These are phyloP conservation scores for Hypsibius dujardini DNA, from an alignment of 1,140 invertebrate genomes.

Conservation along the genomic window DNA sequence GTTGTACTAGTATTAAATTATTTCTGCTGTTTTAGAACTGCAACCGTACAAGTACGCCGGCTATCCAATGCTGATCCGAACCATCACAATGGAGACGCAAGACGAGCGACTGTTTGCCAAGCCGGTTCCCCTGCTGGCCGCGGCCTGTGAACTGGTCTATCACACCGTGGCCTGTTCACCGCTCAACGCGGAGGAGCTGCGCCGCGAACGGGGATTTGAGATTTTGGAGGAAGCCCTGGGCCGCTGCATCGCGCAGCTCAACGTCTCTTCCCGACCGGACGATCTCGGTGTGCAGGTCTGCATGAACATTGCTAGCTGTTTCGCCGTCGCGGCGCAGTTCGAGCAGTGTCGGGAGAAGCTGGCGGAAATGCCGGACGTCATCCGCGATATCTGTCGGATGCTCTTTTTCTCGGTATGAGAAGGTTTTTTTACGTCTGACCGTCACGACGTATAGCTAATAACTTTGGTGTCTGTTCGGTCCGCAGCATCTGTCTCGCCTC, in stretches of 20 bases:
- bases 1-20: too few species aligned
- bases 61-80: slow-evolving; percentile 90
- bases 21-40: slow-evolving; percentile 45
- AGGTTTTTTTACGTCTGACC: slow-evolving; percentile 19
- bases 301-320: slow-evolving; percentile 71
- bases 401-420: slow-evolving; percentile 62
- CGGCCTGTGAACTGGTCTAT: slow-evolving; percentile 81
- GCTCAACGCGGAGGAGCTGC: slow-evolving; percentile 87
- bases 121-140: slow-evolving; percentile 59
- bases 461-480: background rate
- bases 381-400: slow-evolving; percentile 70
- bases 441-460: slow-evolving; percentile 24
- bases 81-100: slow-evolving; percentile 74
- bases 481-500: slow-evolving; percentile 54
- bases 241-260: slow-evolving; percentile 72
- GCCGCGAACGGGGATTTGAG: slow-evolving; percentile 79
- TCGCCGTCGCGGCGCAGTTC: slow-evolving; percentile 83
- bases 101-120: slow-evolving; percentile 84
- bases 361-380: slow-evolving; percentile 57
- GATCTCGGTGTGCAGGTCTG: slow-evolving; percentile 83
- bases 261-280: slow-evolving; percentile 50
- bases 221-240: slow-evolving; percentile 67
- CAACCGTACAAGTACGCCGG: slow-evolving; percentile 96
- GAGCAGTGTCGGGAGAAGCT: slow-evolving; percentile 67
- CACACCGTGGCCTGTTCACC: slow-evolving; percentile 91